Base-by-base conservation (phyloP, 1,140 invertebrate species). In the Neodiprion lecontei region DNA sequence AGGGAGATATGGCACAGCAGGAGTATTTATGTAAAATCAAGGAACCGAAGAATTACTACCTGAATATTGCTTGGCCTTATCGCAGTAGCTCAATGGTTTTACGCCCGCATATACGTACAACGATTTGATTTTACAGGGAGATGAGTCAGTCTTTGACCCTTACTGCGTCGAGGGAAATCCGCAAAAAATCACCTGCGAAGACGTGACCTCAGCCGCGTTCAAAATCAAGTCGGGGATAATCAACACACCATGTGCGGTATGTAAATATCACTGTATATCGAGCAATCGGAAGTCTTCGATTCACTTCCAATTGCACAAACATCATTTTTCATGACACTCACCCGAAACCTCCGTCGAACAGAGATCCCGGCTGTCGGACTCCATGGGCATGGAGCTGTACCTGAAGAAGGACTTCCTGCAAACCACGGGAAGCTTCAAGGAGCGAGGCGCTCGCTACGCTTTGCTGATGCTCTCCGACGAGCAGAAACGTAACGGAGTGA, bases 341-440 rank as follows among this genome's bases (percentile, higher is more conserved):
- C 40, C 66, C 68, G 21, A 48, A 40, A 23, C 9, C n/a, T 61
- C 4, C 11, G 4, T 87, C 79, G 87, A 87, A 67, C 80, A 94
- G 92, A 91, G 90, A 90, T 96, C 96, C 0, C 94, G 94, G 78
- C 91, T 97, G 81, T 97, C 95, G 0, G 87, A 91, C 4, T 80
- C 91, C 11, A 93, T 92, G 73, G 95, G 93, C 40, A 95, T 98
- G 92, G 93, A 97, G 48, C 91, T 98, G 66, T 98, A 93, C 86
- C 91, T 98, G 75, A 98, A 98, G 87, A 97, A 97, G 84, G 97
- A 98, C 83, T 98, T 96, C 86, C 88, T 97, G 9, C 96, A 98
- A 88, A 92, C 91, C 72, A 98, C 96, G 10, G 97, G 97, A 86
- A 97, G 95, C 87, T 98, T 98, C 82, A 97, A 98, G 88, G 97